Evolutionary conservation across 2,113 vertebrate species (phyloP), one percentile per base, ranked within the genome.

Genomic region (Osmerus eperlanus): DNA sequence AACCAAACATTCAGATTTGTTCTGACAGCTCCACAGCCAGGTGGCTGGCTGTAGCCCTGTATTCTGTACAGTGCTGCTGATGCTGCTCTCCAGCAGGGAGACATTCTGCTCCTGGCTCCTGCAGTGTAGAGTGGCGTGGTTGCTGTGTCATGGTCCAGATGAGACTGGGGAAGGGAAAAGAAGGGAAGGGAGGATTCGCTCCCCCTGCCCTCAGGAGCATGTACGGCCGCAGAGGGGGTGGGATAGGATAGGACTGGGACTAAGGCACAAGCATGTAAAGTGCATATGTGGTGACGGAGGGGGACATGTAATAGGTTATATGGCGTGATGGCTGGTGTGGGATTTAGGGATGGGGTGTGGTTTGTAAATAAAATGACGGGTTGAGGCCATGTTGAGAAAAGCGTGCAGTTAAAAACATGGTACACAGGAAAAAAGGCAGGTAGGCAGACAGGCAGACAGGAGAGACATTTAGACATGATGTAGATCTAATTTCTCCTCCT

Each of bases 111-210:
- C 72, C 65, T 68, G 81, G 74, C 62, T 75, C 52, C 74, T 83
- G 76, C 75, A 77, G 70, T 70, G 75, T 71, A 68, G 70, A 71
- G 63, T 75, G 78, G 77, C 82, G 85, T 80, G 41, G 64, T 53
- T 91, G 87, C 89, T 89, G 89, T 90, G 90, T 91, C 91, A 92
- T 90, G 88, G 80, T 85, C 73, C 73, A 74, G 76, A 68, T 61
- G 55, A 84, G 67, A 83, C 67, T 75, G 81, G 82, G 77, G 81
- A 71, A 83, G 78, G 86, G 85, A 79, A 81, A 29, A 11, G 0
- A 32, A 18, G 63, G 32, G 29, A 41, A 18, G 32, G 63, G 36
- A 21, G 41, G 41, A 65, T 41, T 21, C 18, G 64, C 64, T 14
- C 64, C 64, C 32, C 19, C 19, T 65, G 36, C 36, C 36, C 64